phyloP scores from a whole-genome alignment of 1,140 invertebrate genomes.

The Heterodera carotae region DNA sequence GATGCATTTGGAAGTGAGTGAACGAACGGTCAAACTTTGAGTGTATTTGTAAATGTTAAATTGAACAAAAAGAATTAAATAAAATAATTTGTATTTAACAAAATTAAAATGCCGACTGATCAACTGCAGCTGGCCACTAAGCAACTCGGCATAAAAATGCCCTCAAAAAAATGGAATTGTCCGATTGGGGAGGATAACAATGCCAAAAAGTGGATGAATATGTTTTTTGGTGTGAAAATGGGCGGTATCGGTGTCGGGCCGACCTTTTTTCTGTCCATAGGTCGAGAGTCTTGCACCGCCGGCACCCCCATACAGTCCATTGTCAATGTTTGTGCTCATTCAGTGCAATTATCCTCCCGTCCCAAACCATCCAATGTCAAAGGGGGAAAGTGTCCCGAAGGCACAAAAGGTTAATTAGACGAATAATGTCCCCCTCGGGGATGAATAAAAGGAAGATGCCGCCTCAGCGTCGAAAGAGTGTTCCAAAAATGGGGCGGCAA shows the following conservation, averaged over 20 bases:
- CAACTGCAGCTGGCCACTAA: too few species aligned
- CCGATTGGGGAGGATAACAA: too few species aligned
- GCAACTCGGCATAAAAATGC: too few species aligned
- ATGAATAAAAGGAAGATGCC: neutral
- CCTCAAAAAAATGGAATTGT: too few species aligned
- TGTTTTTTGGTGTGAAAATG: neutral
- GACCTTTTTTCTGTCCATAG: neutral
- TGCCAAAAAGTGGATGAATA: neutral
- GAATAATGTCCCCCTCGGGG: neutral
- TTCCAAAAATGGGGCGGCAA: neutral
- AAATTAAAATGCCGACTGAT: too few species aligned
- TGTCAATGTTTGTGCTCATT: slow-evolving; percentile 2
- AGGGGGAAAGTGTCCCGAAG: neutral
- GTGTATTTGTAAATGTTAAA: neutral
- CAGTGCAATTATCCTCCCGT: neutral
- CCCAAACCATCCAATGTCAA: neutral
- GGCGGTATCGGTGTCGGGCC: too few species aligned
- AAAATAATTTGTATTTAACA: neutral
- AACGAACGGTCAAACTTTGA: neutral
- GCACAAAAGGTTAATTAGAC: slow-evolving; percentile 19
- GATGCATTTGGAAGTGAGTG: neutral
- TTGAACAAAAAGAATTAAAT: neutral
- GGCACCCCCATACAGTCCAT: neutral
- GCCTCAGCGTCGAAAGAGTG: neutral
- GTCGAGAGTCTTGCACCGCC: neutral